Base-by-base conservation (phyloP, 2,888 invertebrate species). In the Busseola fusca region DNA sequence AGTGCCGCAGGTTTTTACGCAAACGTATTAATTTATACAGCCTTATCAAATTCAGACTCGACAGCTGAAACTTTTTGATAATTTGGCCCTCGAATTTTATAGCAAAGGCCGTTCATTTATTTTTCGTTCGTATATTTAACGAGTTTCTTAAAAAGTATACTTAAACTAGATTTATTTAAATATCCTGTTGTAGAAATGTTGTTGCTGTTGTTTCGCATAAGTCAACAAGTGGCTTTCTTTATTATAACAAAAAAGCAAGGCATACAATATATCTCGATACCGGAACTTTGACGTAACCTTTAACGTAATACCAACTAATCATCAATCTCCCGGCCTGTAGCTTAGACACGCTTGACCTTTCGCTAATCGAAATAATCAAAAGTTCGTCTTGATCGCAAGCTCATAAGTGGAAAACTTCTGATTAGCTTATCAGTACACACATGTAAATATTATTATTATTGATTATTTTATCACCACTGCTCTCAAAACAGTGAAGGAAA, bases 361-460 rank as follows among this genome's bases (percentile, higher is more conserved):
- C 7, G 3, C 34, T 64, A 66, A 81, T 81, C 58, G 62, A 37
- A 65, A 63, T 72, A 34, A 72, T 72, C 70, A 21, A 80, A 83
- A 81, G 59, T 76, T 72, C n/a, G 65, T 58, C 58, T 70, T 1
- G 27, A 57, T 63, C 27, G 25, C 54, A 63, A 78, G 30, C 40
- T 48, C 27, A 2, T 54, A 62, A 81, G 73, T 74, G 58, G 60
- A 56, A 78, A 74, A 83, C 69, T 80, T 83, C 52, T 80, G 59
- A 74, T 74, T 57, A 58, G 52, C 40, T 78, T 78, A 78, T 82
- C 64, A 72, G 57, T 50, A 59, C 62, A 59, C 42, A 50, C 16
- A 40, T 56, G 50, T 52, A 64, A 64, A 71, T 54, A 78, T 30
- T n/a, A n/a, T n/a, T n/a, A n/a, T n/a, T n/a, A n/a, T n/a, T n/a